Base-by-base conservation (phyloP, 2,113 vertebrate genomes). In the Zootoca vivipara region DNA sequence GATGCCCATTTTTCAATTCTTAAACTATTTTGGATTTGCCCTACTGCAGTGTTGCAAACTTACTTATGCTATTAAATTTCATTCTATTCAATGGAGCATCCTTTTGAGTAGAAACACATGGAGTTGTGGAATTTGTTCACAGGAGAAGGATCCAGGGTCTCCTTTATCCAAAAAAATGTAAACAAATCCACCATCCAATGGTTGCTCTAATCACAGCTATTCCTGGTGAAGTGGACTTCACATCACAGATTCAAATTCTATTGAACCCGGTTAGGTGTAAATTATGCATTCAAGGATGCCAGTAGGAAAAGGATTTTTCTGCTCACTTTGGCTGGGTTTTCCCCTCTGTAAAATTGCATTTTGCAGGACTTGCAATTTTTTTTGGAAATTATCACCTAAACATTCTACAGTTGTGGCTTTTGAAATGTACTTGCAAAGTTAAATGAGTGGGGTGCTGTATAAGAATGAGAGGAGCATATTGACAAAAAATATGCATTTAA, bases 211-310 rank as follows among this genome's bases (percentile, higher is more conserved):
- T 15, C 30, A 70, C 30, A 28, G 10, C 26, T 77, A 5, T 12
- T 77, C 10, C 40, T 46, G 4, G 16, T 8, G 26, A 0, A 0
- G 10, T 1, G 16, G 12, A 69, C 65, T 4, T 77, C 35, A 42
- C 65, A 8, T 77, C 35, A 42, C 8, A 77, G 20, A 42, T 22
- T 33, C 16, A 77, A 13, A 24, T 28, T 77, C n/a, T 38, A 4
- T 38, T 81, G 79, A 64, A 64, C 18, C 2, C 40, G 24, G 64
- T 65, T 38, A 65, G 58, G 78, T n/a, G 28, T 56, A n/a, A 15
- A 15, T 56, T 78, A n/a, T 56, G 28, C 12, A 56, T 78, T 52
- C 78, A 79, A 56, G 30, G 24, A 30, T 38, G 56, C 30, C 12
- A 10, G 2, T 22, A 42, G 75, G 83, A 65, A 40, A 42, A 42